Evolutionary conservation across 1,140 invertebrate species (phyloP).

Genomic region (Laodelphax striatellus): DNA sequence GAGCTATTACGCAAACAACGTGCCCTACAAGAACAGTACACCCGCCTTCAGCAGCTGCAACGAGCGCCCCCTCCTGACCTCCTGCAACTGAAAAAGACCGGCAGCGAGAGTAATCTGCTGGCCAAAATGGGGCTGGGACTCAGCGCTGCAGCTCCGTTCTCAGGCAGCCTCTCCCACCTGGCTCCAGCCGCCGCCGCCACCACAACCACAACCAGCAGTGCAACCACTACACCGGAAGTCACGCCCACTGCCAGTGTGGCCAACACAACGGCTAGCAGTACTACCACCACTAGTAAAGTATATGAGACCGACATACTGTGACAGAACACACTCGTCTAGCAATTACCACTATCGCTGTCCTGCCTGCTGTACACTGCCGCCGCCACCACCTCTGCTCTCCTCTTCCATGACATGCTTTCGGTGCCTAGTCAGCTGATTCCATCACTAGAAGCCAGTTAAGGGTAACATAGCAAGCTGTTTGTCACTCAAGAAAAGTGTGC

Average conservation of each 20-base stretch:
- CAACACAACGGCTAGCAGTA: constrained; percentile 27
- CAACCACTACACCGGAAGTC: constrained; percentile 19
- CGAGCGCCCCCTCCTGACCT: constrained; percentile 49
- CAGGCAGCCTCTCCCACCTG: constrained; percentile 50
- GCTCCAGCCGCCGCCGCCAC: constrained; percentile 28
- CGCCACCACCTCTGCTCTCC: not conserved
- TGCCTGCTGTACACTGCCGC: not conserved
- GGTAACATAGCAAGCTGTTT: too few relatives aligned
- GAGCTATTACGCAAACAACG: constrained; percentile 75
- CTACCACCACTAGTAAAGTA: constrained; percentile 51
- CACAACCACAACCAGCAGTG: constrained; percentile 30
- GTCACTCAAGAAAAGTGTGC: too few relatives aligned
- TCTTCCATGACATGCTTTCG: too few relatives aligned
- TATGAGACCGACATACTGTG: constrained; percentile 85
- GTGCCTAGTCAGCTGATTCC: too few relatives aligned
- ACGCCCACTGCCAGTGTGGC: constrained; percentile 21
- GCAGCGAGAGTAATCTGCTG: constrained; percentile 76
- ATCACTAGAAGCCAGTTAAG: too few relatives aligned
- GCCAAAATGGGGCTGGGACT: constrained; percentile 67
- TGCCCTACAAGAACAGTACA: constrained; percentile 78
- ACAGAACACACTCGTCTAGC: constrained; percentile 25
- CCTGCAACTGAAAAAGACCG: constrained; percentile 67
- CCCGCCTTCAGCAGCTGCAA: constrained; percentile 71
- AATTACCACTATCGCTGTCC: not conserved
- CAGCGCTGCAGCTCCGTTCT: constrained; percentile 40